A percentile compares a stretch with the other conserved stretches of the same genome.
These are phyloP conservation scores for Anabacerthia variegaticeps DNA, from an alignment of 2,797 vertebrate species.

Conservation along the genomic window DNA sequence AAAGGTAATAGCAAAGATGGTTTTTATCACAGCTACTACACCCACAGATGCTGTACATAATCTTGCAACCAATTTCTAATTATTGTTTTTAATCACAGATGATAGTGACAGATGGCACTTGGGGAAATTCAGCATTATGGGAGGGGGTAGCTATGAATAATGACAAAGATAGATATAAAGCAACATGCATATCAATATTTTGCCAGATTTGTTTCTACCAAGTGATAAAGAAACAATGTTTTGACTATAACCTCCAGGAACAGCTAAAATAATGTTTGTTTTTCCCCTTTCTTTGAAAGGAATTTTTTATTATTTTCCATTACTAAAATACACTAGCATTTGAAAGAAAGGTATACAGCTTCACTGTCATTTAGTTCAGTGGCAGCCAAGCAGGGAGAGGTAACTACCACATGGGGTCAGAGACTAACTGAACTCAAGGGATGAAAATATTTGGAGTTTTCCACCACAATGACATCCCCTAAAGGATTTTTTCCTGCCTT, in stretches of 20 bases:
- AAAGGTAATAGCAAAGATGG: background rate
- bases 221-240: slow-evolving; percentile 49
- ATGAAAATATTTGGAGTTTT: background rate
- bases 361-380: background rate
- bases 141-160: slow-evolving; percentile 40
- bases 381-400: background rate
- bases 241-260: slow-evolving; percentile 51
- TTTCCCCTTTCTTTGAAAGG: background rate
- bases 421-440: background rate
- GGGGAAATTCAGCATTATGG: slow-evolving; percentile 24
- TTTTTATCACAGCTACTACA: slow-evolving; percentile 7
- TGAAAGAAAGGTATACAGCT: background rate
- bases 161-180: slow-evolving; percentile 36
- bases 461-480: background rate
- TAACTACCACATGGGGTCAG: fast-evolving
- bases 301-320: background rate
- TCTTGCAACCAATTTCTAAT: slow-evolving; percentile 32
- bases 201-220: slow-evolving; percentile 46
- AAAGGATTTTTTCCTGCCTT: background rate
- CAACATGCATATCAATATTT: slow-evolving; percentile 59
- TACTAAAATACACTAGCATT: background rate
- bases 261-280: slow-evolving; percentile 37
- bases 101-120: slow-evolving; percentile 53
- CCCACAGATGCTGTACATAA: slow-evolving; percentile 20
- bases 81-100: slow-evolving; percentile 12